A percentile compares a stretch with the other conserved stretches of the same genome.
Conservation (phyloP, 2,113 vertebrate genomes). For the Zingel zingel region DNA sequence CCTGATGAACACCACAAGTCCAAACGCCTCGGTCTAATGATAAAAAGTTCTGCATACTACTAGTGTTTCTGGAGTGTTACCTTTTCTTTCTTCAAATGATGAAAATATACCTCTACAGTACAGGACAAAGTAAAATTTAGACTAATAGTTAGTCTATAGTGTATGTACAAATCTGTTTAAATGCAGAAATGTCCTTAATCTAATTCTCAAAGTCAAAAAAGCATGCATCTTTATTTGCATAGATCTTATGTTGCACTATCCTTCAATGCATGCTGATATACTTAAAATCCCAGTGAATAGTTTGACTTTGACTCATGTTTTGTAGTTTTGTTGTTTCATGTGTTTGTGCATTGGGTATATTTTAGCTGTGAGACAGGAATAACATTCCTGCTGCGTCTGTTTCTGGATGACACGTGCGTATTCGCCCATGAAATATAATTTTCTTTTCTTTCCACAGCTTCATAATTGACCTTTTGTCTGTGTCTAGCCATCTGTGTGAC, state of each 20-base stretch:
- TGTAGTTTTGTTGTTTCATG: not conserved
- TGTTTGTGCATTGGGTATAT: not conserved
- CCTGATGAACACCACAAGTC: no score
- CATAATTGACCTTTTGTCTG: conserved; percentile 74
- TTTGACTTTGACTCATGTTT: not conserved
- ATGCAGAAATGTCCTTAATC: no score
- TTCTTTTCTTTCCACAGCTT: conserved; percentile 60
- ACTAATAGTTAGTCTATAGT: no score
- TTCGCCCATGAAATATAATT: conserved; percentile 42
- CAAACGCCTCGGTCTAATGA: no score
- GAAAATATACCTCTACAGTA: not conserved
- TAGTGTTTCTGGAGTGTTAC: no score
- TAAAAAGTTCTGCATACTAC: no score
- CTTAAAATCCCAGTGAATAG: not conserved
- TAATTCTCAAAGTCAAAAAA: not conserved
- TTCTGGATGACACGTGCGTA: conserved; percentile 49
- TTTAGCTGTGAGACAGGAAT: conserved; percentile 6
- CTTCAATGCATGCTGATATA: not conserved
- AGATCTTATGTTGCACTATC: no score
- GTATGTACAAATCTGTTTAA: no score
- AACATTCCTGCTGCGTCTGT: conserved; percentile 40
- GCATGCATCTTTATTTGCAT: not conserved
- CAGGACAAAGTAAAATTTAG: not conserved
- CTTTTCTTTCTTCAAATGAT: not conserved
- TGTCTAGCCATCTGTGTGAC: conserved; percentile 66